Conservation (phyloP, 2,888 invertebrate genomes). For the Schizaphis graminum region DNA sequence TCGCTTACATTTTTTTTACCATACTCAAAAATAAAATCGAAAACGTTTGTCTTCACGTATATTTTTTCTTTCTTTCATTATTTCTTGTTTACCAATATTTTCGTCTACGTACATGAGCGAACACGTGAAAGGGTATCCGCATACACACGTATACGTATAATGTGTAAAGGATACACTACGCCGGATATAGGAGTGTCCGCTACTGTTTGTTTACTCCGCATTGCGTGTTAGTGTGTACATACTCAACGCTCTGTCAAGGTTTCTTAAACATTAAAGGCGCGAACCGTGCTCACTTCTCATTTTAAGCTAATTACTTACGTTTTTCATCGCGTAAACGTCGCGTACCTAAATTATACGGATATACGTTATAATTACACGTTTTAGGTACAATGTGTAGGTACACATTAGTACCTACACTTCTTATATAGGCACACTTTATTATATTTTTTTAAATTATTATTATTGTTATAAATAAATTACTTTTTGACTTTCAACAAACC, state of each 20-base stretch:
- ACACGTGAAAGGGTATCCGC: constrained; percentile 48
- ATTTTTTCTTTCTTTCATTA: background rate
- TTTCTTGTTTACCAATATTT: constrained; percentile 42
- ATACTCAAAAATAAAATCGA: constrained; percentile 16
- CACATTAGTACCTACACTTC: background rate
- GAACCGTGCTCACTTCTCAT: constrained; percentile 28
- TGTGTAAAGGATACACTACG: constrained; percentile 49
- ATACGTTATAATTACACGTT: background rate
- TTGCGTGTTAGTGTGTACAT: background rate
- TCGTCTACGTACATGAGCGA: background rate
- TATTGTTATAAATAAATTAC: background rate
- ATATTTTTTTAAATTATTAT: background rate
- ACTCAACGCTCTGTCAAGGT: constrained; percentile 50
- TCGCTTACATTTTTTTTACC: background rate
- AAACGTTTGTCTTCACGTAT: background rate
- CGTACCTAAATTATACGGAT: constrained; percentile 3
- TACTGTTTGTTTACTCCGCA: constrained; percentile 59
- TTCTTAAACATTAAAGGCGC: constrained; percentile 50
- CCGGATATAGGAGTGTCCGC: constrained; percentile 65
- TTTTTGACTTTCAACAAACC: background rate
- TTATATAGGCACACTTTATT: background rate
- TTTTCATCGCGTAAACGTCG: background rate
- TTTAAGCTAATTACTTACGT: constrained; percentile 33
- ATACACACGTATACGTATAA: background rate
- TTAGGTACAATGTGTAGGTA: background rate